A percentile compares a stretch with the other conserved stretches of the same genome.
phyloP scores from a whole-genome alignment of 1,140 invertebrate genomes.

The Bombus impatiens region DNA sequence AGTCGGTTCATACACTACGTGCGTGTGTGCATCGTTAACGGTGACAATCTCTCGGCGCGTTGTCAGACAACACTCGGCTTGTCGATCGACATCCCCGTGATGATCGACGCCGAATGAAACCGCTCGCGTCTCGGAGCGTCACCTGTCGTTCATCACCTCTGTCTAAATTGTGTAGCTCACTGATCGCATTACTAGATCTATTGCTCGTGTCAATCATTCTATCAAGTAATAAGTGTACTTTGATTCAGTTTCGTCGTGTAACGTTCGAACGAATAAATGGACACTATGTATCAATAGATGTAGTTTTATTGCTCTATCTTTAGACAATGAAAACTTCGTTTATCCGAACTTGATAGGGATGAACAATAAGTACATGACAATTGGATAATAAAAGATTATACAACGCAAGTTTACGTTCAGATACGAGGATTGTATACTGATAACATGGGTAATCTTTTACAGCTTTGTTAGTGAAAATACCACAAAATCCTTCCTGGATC shows the following conservation, averaged over 20 bases:
- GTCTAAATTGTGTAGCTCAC: neutral
- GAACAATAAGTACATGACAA: no score
- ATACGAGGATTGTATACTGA: no score
- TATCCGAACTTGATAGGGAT: no score
- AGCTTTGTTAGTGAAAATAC: neutral
- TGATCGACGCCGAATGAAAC: neutral
- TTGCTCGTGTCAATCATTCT: neutral
- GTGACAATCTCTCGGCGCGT: conserved; percentile 35
- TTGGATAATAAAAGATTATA: no score
- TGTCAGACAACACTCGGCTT: neutral
- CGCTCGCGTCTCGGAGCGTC: neutral
- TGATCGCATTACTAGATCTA: neutral
- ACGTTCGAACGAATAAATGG: neutral
- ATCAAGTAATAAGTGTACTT: neutral
- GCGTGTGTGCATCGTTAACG: conserved; percentile 21
- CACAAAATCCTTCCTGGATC: neutral
- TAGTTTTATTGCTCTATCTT: neutral
- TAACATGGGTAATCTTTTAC: no score
- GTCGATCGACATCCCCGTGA: neutral
- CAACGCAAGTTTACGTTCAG: no score
- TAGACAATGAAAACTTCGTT: no score
- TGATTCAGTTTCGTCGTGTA: neutral
- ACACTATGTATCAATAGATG: neutral
- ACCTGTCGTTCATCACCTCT: neutral
- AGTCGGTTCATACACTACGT: neutral